Evolutionary conservation across 2,113 vertebrate species (phyloP).

Genomic region (Eublepharis macularius): DNA sequence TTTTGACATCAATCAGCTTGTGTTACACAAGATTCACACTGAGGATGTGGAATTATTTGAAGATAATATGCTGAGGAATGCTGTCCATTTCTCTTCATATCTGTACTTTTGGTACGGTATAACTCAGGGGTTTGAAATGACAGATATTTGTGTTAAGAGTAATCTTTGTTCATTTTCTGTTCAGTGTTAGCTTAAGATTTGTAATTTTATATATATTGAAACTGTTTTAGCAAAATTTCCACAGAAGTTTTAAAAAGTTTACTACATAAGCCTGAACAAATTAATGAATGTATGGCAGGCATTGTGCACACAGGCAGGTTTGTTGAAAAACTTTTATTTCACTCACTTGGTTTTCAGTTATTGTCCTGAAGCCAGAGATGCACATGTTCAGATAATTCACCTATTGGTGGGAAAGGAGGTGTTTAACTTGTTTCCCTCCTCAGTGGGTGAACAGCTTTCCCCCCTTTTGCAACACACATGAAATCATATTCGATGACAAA

Average conservation of each 20-base stretch:
- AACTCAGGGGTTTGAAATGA: conserved; percentile 82
- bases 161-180: conserved; percentile 74
- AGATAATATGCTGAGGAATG: conserved; percentile 65
- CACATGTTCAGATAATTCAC: background rate
- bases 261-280: conserved; percentile 78
- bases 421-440: background rate
- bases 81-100: conserved; percentile 68
- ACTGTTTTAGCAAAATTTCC: conserved; percentile 78
- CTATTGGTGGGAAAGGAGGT: too few species aligned
- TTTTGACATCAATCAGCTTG: conserved; percentile 51
- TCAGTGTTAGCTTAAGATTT: conserved; percentile 77
- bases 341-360: background rate
- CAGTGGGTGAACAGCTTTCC: background rate
- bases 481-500: background rate
- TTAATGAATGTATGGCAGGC: conserved; percentile 56
- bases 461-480: background rate
- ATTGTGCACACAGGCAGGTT: conserved; percentile 28
- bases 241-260: conserved; percentile 79
- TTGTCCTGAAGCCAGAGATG: background rate
- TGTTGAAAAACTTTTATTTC: conserved; percentile 2
- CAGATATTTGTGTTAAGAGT: conserved; percentile 74
- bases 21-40: conserved; percentile 53
- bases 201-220: conserved; percentile 73
- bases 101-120: conserved; percentile 77
- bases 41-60: conserved; percentile 48